These are phyloP conservation scores for Cecidostiba fungosa DNA, from an alignment of 2,888 invertebrate species.

Conservation along the genomic window DNA sequence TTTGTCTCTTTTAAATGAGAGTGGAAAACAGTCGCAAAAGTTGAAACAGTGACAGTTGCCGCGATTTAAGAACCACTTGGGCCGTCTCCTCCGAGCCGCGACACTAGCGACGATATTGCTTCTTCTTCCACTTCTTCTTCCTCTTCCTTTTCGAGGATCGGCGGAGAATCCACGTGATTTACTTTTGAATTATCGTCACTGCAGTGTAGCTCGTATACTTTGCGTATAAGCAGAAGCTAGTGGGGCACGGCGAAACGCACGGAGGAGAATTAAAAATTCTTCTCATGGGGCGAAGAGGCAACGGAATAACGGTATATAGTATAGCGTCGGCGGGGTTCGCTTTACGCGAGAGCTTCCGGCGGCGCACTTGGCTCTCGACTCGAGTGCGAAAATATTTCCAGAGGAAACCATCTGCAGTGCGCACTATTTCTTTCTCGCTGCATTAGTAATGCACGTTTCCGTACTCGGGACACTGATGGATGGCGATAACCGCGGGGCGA, in stretches of 20 bases:
- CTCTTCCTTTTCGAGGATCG: neutral
- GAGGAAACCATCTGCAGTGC: constrained; percentile 36
- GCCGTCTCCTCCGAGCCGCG: neutral
- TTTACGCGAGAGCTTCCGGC: constrained; percentile 3
- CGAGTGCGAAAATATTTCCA: constrained; percentile 51
- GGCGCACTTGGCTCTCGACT: neutral
- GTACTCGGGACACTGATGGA: constrained; percentile 58
- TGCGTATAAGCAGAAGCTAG: neutral
- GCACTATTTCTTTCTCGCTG: constrained; percentile 51
- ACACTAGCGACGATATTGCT: neutral
- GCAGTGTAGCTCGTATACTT: too few relatives aligned
- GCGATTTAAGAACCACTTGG: constrained; percentile 7
- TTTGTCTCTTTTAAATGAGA: constrained; percentile 29
- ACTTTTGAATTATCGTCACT: neutral
- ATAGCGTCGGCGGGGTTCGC: neutral
- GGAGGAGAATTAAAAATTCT: constrained; percentile 43
- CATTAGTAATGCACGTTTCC: constrained; percentile 62
- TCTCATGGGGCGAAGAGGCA: constrained; percentile 2
- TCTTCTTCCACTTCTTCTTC: neutral
- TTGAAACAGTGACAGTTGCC: constrained; percentile 20
- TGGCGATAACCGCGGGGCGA: constrained; percentile 41
- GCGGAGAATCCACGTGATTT: neutral
- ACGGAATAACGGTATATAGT: neutral
- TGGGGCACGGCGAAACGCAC: neutral
- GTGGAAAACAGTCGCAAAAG: constrained; percentile 18